A percentile compares a stretch with the other conserved stretches of the same genome.
Conservation (phyloP, 1,140 invertebrate species). For the Drosophila rufa region DNA sequence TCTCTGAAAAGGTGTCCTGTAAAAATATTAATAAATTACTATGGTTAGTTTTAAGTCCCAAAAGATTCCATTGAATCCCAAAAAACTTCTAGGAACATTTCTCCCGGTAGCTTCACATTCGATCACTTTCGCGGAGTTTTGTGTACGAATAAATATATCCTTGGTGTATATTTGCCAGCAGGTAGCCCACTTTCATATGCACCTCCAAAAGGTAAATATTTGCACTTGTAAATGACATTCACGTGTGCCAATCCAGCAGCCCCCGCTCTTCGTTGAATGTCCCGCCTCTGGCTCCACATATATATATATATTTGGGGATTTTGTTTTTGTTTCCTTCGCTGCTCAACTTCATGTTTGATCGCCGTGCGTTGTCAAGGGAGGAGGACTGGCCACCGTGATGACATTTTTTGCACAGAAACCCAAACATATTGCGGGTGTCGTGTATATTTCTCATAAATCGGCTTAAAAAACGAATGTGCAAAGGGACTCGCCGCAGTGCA, state of each 20-base stretch:
- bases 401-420: constrained; percentile 45
- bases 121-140: constrained; percentile 6
- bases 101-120: constrained; percentile 2
- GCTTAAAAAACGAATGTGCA: constrained; percentile 62
- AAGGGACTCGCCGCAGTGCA: constrained; percentile 49
- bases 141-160: constrained; percentile 56
- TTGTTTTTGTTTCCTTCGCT: constrained; percentile 39
- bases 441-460: constrained; percentile 79
- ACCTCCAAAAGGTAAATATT: constrained; percentile 73
- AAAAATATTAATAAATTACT: no score
- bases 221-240: constrained; percentile 82
- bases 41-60: no score
- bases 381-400: background rate
- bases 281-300: constrained; percentile 1
- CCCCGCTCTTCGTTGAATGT: background rate
- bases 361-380: constrained; percentile 17
- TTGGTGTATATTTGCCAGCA: constrained; percentile 63
- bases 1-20: background rate
- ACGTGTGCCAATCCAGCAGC: constrained; percentile 45
- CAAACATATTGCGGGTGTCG: constrained; percentile 73
- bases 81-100: background rate
- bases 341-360: constrained; percentile 64
- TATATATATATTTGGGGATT: constrained; percentile 7
- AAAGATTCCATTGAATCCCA: background rate
- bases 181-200: constrained; percentile 66